Evolutionary conservation across 1,140 invertebrate species (phyloP), one percentile per base, ranked within the genome.

Genomic region (Antheraea pernyi): DNA sequence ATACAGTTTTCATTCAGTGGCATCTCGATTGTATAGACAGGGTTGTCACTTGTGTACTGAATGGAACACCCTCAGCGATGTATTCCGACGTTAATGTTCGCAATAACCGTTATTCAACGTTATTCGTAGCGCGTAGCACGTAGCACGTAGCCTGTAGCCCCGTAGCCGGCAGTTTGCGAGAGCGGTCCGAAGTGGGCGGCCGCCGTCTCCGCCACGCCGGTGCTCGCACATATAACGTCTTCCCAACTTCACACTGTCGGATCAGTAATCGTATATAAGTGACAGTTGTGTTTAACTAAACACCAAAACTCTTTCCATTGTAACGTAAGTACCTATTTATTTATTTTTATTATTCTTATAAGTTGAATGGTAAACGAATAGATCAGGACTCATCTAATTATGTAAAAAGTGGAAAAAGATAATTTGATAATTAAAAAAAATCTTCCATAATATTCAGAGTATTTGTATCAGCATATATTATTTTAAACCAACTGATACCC

Each of bases 161-260:
- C 70, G 73, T 74, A 75, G 78, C 64, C 74, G 76, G 58, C 86
- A 88, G 86, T 88, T 75, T 76, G 75, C 76, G 76, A 74, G 72
- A 77, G 85, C 83, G 83, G 82, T 78, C 77, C 82, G 85, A 75
- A 73, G 72, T 70, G 76, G 83, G 36, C 78, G 83, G 80, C 78
- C 83, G 82, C 73, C 65, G 65, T 73, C 19, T 61, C 60, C 74
- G 69, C 73, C 70, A 72, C 74, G 65, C 70, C 65, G 66, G 11
- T 65, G 62, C 37, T 30, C 64, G 62, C 58, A 46, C n/a, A 11
- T n/a, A 36, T 61, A 62, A 67, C 16, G 67, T 72, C 64, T 65
- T 67, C 68, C 22, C 64, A 73, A 73, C 71, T 73, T 73, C 53
- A 63, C 60, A 63, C 60, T 67, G 67, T 65, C 60, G 37, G 6